Evolutionary conservation across 2,888 invertebrate species (phyloP), one percentile per base, ranked within the genome.

Genomic region (Drosophila sordidapex): DNA sequence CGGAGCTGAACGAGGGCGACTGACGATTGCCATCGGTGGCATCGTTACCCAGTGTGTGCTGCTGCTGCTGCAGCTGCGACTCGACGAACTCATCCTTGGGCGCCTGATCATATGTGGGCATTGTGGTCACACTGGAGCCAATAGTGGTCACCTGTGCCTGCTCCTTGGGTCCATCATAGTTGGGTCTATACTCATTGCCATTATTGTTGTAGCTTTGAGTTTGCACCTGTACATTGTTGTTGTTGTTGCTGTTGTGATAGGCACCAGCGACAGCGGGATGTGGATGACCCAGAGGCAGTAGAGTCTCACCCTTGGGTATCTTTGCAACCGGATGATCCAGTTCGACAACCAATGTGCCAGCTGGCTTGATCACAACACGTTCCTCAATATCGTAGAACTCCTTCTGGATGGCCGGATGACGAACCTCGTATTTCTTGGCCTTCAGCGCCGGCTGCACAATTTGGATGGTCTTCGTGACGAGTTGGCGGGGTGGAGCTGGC

Each of bases 361-460:
- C 95, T 1, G 95, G 95, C 33, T 95, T 94, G 51, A 95, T 94
- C 25, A 95, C 92, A 29, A 95, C 94, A 54, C 94, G 94, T 82
- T 95, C 95, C 83, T 95, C 95, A 76, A 95, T 94, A 81, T 95
- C 95, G 90, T 95, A 95, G 91, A 95, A 95, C 86, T 95, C 94
- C 90, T 95, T 95, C 80, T 95, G 94, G 70, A 95, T 94, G 40
- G 95, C 95, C 49, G 95, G 95, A 72, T 95, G 94, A 70, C 95
- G 94, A 13, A 95, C 93, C 87, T 94, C 94, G 82, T 94, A 94
- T 74, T 94, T 94, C 63, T 94, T 94, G 31, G 95, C 95, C 76
- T 94, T 94, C 25, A 93, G 92, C 4, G 94, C 94, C 0, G 95
- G 95, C 79, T 95, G 94, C 7, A 94, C 94, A 27, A 95, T 94